Conservation (phyloP, 1,140 invertebrate genomes). For the Asbolus verrucosus region DNA sequence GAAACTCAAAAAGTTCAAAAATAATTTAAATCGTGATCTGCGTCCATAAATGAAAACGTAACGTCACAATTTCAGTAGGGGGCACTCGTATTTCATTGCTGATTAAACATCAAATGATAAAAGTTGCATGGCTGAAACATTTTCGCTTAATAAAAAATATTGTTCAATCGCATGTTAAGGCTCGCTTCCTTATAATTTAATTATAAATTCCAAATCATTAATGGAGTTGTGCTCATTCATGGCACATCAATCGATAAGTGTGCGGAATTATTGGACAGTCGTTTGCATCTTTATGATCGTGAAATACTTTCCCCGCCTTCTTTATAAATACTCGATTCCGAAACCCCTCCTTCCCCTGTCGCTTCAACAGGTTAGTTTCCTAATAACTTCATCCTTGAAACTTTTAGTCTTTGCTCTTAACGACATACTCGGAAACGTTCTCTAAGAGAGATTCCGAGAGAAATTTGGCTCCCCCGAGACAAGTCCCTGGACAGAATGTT, state of each 20-base stretch:
- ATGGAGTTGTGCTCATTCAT: background rate
- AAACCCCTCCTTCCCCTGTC: background rate
- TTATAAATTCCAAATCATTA: constrained; percentile 4
- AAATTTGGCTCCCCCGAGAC: constrained; percentile 9
- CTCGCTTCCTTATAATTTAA: background rate
- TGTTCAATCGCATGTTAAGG: constrained; percentile 9
- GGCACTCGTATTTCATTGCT: constrained; percentile 9
- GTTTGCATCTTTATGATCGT: background rate
- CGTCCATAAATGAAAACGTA: background rate
- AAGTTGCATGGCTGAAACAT: background rate
- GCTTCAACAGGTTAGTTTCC: constrained; percentile 27
- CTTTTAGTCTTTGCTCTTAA: constrained; percentile 11
- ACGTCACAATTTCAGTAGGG: background rate
- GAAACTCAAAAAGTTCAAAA: background rate
- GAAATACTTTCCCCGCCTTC: constrained; percentile 4
- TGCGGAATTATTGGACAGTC: too few relatives aligned
- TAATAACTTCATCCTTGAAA: constrained; percentile 22
- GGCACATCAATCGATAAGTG: background rate
- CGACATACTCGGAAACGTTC: background rate
- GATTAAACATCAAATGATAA: too few relatives aligned
- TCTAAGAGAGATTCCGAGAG: background rate
- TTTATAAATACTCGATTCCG: constrained; percentile 27
- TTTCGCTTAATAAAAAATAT: constrained; percentile 33
- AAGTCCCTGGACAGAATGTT: background rate
- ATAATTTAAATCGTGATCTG: constrained; percentile 6